These are phyloP conservation scores for Actinopyga echinites DNA, from an alignment of 53 echinoderm and acorn worm genomes.

Conservation along the genomic window DNA sequence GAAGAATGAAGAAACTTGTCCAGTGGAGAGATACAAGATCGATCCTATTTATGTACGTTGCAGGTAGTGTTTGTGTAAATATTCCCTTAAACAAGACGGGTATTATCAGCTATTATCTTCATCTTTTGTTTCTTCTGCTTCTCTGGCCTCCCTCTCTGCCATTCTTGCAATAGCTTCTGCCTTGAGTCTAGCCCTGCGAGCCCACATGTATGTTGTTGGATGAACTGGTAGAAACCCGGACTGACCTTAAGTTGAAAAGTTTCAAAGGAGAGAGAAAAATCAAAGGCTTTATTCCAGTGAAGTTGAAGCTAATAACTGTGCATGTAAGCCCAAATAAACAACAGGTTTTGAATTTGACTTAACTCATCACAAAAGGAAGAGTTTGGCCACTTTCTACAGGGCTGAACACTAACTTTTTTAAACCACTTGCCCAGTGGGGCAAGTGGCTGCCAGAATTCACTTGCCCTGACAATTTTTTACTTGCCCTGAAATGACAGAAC, in stretches of 20 bases:
- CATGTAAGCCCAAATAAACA: no score
- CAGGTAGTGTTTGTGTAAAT: background rate
- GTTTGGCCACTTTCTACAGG: no score
- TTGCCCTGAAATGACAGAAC: no score
- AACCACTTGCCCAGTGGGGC: no score
- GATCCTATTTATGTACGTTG: background rate
- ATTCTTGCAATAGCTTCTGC: conserved; percentile 59
- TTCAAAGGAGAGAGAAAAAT: conserved; percentile 36
- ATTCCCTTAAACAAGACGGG: no score
- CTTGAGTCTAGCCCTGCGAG: conserved; percentile 72
- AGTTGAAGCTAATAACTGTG: background rate
- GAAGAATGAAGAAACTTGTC: no score
- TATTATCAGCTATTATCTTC: background rate
- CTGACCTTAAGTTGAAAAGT: conserved; percentile 51
- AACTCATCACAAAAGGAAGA: no score
- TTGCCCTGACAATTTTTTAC: no score
- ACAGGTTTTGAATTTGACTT: no score
- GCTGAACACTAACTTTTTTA: no score
- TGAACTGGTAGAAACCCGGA: conserved; percentile 89
- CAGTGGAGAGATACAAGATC: no score
- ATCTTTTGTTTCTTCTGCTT: conserved; percentile 48
- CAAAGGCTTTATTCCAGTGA: background rate
- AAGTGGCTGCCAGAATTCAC: no score
- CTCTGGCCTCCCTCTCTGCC: conserved; percentile 52
- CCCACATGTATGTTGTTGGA: conserved; percentile 80